Conservation (phyloP, 2,888 invertebrate species). For the Nemoura dubitans region DNA sequence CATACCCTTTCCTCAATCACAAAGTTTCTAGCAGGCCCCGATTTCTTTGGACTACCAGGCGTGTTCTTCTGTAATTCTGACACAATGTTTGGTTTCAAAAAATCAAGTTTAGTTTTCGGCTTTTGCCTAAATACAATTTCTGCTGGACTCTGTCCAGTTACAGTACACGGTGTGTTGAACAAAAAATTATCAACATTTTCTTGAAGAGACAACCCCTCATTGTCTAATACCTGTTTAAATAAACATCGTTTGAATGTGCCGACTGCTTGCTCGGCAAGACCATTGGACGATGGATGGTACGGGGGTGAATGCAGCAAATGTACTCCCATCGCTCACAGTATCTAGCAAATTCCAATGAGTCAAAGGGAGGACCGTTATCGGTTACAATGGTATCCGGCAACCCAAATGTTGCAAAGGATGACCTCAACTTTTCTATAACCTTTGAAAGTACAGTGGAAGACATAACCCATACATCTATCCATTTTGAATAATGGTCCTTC, state of each 20-base stretch:
- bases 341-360: conserved; percentile 52
- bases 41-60: background rate
- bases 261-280: conserved; percentile 40
- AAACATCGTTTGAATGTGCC: background rate
- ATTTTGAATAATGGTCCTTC: conserved; percentile 52
- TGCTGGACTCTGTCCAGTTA: conserved; percentile 28
- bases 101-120: conserved; percentile 14
- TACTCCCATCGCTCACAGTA: conserved; percentile 50
- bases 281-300: conserved; percentile 53
- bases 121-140: conserved; percentile 27
- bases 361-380: conserved; percentile 53
- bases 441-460: conserved; percentile 49
- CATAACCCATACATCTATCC: conserved; percentile 52
- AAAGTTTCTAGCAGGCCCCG: background rate
- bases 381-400: conserved; percentile 53
- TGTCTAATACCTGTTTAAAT: conserved; percentile 13
- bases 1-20: background rate
- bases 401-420: conserved; percentile 53
- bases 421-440: conserved; percentile 48
- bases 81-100: conserved; percentile 16
- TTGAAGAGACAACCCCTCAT: background rate
- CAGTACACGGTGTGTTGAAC: conserved; percentile 35
- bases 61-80: background rate
- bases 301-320: conserved; percentile 50
- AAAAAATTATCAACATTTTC: conserved; percentile 20